Evolutionary conservation across 2,797 vertebrate genomes (phyloP).

Genomic region (Brachyrhaphis roseni): DNA sequence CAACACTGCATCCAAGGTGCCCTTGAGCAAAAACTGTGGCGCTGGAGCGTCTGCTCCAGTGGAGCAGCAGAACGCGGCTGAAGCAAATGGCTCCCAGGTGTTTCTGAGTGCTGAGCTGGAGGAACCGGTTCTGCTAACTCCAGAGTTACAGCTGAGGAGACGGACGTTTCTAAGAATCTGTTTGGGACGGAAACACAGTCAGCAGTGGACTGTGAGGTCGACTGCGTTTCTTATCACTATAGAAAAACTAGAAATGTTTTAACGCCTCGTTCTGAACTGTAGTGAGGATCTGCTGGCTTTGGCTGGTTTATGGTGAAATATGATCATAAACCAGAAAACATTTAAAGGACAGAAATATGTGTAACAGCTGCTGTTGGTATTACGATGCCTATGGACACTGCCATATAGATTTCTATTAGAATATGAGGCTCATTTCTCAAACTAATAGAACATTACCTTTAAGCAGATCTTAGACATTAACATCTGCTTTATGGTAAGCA

Average conservation of each 20-base stretch:
- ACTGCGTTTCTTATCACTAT: no score
- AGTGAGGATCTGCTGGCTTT: not conserved
- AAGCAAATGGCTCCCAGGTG: constrained; percentile 10
- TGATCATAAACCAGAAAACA: not conserved
- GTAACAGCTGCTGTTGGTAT: not conserved
- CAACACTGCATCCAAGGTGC: not conserved
- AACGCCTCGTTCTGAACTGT: not conserved
- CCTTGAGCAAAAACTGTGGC: constrained; percentile 33
- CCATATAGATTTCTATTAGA: not conserved
- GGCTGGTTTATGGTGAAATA: not conserved
- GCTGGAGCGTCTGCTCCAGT: constrained; percentile 8
- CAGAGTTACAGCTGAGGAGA: no score
- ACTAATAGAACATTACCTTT: not conserved
- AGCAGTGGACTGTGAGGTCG: no score
- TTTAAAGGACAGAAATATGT: not conserved
- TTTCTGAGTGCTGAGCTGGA: constrained; percentile 1
- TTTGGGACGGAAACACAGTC: no score
- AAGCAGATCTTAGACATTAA: not conserved
- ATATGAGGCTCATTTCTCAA: not conserved
- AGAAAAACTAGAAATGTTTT: no score
- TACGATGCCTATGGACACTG: no score
- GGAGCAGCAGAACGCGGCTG: constrained; percentile 19
- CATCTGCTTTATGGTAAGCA: no score
- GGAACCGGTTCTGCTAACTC: not conserved
- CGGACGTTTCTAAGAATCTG: no score